These are phyloP conservation scores for Himalopsyche phryganea DNA, from an alignment of 1,140 invertebrate species.

Conservation along the genomic window DNA sequence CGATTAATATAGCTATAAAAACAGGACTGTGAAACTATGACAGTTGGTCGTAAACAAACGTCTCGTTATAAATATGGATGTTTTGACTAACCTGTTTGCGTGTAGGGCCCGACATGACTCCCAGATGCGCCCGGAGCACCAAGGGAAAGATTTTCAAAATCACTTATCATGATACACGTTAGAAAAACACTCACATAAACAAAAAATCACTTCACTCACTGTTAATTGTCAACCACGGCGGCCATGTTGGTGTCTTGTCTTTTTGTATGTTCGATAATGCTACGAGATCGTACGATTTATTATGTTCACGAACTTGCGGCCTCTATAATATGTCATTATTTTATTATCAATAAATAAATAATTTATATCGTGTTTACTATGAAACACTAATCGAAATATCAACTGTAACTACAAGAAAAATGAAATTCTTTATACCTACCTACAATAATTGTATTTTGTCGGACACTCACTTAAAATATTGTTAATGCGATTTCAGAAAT, in stretches of 20 bases:
- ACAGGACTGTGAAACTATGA: constrained; percentile 5
- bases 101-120: constrained; percentile 50
- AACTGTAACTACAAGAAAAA: too few relatives aligned
- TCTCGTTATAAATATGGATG: constrained; percentile 21
- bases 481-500: too few relatives aligned
- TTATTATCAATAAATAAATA: background rate
- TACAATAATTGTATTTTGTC: too few relatives aligned
- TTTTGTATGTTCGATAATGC: constrained; percentile 1
- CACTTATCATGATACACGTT: constrained; percentile 50
- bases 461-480: too few relatives aligned
- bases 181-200: constrained; percentile 33
- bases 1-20: background rate
- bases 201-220: constrained; percentile 34
- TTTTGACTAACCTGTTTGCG: constrained; percentile 43
- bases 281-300: background rate
- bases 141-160: constrained; percentile 53
- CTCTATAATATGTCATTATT: too few relatives aligned
- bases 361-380: background rate
- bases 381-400: too few relatives aligned
- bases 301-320: too few relatives aligned
- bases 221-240: constrained; percentile 12
- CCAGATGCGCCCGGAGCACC: constrained; percentile 47
- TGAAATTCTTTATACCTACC: too few relatives aligned
- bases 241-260: constrained; percentile 19
- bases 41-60: constrained; percentile 38